These are phyloP conservation scores for Epinotia ramella DNA, from an alignment of 2,888 invertebrate genomes.

Conservation along the genomic window DNA sequence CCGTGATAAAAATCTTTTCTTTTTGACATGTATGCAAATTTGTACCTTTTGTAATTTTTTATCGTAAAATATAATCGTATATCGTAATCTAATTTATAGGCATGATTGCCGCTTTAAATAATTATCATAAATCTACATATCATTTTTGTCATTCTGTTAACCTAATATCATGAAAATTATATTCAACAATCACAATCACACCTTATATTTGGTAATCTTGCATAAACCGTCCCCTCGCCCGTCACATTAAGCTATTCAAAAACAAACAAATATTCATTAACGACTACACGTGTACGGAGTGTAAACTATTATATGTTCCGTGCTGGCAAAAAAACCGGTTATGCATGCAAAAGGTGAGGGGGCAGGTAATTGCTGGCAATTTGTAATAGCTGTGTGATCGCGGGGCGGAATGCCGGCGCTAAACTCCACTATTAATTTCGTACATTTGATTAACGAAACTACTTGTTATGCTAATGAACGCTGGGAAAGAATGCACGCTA, in stretches of 20 bases:
- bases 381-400: constrained; percentile 84
- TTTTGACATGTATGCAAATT: too few species aligned
- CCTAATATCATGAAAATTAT: background rate
- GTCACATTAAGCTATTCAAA: constrained; percentile 24
- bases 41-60: too few species aligned
- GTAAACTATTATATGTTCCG: constrained; percentile 61
- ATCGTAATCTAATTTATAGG: too few species aligned
- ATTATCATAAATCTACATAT: background rate
- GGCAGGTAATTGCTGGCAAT: constrained; percentile 78
- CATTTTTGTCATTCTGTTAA: background rate
- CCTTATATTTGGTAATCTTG: constrained; percentile 7
- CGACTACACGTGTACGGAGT: constrained; percentile 52
- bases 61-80: too few species aligned
- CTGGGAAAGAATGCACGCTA: constrained; percentile 82
- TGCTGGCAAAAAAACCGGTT: constrained; percentile 59
- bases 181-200: background rate
- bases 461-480: constrained; percentile 84
- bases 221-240: constrained; percentile 26
- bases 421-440: constrained; percentile 84
- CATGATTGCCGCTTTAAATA: too few species aligned
- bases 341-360: constrained; percentile 64
- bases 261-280: constrained; percentile 53
- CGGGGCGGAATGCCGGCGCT: constrained; percentile 79
- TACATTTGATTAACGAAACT: constrained; percentile 86
- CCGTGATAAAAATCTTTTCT: too few species aligned